Percentiles rank a stretch among this genome's conserved stretches.
Conservation (phyloP, 2,888 invertebrate genomes). For the Hipparchia sbordonii region DNA sequence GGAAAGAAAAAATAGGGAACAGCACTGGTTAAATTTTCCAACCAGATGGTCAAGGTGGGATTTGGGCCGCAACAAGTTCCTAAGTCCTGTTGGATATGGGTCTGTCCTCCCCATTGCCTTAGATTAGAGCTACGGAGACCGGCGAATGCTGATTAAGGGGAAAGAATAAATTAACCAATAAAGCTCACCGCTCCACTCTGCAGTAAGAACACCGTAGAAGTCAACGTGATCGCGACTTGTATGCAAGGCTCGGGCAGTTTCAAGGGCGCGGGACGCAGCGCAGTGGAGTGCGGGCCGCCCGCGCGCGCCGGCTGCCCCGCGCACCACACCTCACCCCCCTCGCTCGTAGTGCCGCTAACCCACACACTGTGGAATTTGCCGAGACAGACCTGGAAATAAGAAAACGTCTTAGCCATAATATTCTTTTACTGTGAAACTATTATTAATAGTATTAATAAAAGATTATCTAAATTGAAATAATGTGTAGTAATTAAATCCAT, state of each 20-base stretch:
- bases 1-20: too few species aligned
- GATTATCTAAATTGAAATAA: too few species aligned
- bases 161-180: background rate
- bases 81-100: too few species aligned
- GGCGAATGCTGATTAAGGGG: background rate
- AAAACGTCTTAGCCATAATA: too few species aligned
- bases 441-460: too few species aligned
- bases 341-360: conserved; percentile 64
- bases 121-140: too few species aligned
- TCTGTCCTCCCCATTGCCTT: too few species aligned
- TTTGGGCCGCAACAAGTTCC: too few species aligned
- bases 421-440: too few species aligned
- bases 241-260: conserved; percentile 68
- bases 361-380: conserved; percentile 91
- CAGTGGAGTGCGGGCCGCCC: conserved; percentile 85
- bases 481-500: too few species aligned
- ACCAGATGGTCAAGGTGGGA: too few species aligned
- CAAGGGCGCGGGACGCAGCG: conserved; percentile 79
- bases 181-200: conserved; percentile 83
- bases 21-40: too few species aligned
- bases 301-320: conserved; percentile 91
- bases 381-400: conserved; percentile 82
- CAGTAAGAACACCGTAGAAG: conserved; percentile 86
- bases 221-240: conserved; percentile 84
- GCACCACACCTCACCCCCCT: conserved; percentile 83